These are phyloP conservation scores for Atlantisia rogersi DNA, from an alignment of 2,113 vertebrate genomes.

Conservation along the genomic window DNA sequence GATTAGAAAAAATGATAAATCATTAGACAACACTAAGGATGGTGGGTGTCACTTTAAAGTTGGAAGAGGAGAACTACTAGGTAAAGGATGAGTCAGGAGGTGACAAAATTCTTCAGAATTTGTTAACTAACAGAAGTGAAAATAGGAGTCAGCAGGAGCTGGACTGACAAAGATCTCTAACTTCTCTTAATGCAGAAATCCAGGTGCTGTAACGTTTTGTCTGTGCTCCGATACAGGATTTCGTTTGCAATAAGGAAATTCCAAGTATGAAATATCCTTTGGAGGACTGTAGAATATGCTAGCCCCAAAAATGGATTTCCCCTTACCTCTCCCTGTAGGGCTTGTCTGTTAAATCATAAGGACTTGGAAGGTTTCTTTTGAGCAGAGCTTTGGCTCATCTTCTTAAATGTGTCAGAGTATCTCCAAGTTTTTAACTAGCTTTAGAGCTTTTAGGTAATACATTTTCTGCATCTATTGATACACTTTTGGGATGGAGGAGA, in stretches of 20 bases:
- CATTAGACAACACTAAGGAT: not conserved
- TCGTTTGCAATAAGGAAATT: not conserved
- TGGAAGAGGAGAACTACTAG: not conserved
- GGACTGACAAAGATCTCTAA: not conserved
- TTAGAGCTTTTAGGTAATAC: not conserved
- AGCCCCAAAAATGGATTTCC: not conserved
- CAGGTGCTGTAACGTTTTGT: not conserved
- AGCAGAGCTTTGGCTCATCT: not conserved
- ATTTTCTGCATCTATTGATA: not conserved
- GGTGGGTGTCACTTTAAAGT: not conserved
- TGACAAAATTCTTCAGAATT: constrained; percentile 38
- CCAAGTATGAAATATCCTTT: not conserved
- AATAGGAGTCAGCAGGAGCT: not conserved
- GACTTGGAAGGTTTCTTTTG: not conserved
- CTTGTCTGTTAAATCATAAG: not conserved
- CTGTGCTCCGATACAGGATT: not conserved
- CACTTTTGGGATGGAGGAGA: not conserved
- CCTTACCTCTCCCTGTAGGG: not conserved
- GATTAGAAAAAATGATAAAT: not conserved
- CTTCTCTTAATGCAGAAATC: not conserved
- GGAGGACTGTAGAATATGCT: not conserved
- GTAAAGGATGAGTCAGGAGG: constrained; percentile 40
- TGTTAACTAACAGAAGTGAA: not conserved
- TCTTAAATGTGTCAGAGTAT: not conserved
- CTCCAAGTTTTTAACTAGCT: not conserved